These are phyloP conservation scores for Drosophila robusta DNA, from an alignment of 2,888 invertebrate genomes.

Conservation along the genomic window DNA sequence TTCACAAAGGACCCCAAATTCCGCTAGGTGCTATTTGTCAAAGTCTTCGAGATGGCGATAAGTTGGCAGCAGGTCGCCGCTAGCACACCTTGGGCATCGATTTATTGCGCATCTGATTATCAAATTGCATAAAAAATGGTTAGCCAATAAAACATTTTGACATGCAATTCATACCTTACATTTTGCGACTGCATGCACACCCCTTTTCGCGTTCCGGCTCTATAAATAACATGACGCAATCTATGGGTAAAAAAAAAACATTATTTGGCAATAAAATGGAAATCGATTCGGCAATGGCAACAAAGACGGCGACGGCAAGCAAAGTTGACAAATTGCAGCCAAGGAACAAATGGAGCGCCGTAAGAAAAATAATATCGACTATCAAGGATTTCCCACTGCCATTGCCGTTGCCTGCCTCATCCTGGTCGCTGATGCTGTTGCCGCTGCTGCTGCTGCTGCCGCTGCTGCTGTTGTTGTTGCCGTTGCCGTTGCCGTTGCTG, in stretches of 20 bases:
- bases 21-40: slow-evolving; percentile 61
- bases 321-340: slow-evolving; percentile 78
- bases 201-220: slow-evolving; percentile 47
- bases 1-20: slow-evolving; percentile 1
- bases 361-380: slow-evolving; percentile 80
- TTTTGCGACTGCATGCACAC: slow-evolving; percentile 35
- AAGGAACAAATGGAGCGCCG: slow-evolving; percentile 79
- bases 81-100: slow-evolving; percentile 40
- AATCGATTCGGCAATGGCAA: slow-evolving; percentile 68
- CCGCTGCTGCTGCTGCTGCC: slow-evolving; percentile 8
- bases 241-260: slow-evolving; percentile 71
- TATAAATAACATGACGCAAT: slow-evolving; percentile 83
- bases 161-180: slow-evolving; percentile 77
- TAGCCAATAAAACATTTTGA: slow-evolving; percentile 82
- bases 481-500: slow-evolving; percentile 23
- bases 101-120: slow-evolving; percentile 77
- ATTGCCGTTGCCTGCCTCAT: slow-evolving; percentile 40
- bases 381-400: slow-evolving; percentile 72
- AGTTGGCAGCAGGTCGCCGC: slow-evolving; percentile 57
- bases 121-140: slow-evolving; percentile 81
- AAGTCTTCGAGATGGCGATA: slow-evolving; percentile 61
- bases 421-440: slow-evolving; percentile 7
- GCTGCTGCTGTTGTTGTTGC: slow-evolving; percentile 17
- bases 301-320: slow-evolving; percentile 36
- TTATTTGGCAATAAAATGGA: slow-evolving; percentile 83